Evolutionary conservation across 2,113 vertebrate species (phyloP).

Genomic region (Bagarius yarrelli): DNA sequence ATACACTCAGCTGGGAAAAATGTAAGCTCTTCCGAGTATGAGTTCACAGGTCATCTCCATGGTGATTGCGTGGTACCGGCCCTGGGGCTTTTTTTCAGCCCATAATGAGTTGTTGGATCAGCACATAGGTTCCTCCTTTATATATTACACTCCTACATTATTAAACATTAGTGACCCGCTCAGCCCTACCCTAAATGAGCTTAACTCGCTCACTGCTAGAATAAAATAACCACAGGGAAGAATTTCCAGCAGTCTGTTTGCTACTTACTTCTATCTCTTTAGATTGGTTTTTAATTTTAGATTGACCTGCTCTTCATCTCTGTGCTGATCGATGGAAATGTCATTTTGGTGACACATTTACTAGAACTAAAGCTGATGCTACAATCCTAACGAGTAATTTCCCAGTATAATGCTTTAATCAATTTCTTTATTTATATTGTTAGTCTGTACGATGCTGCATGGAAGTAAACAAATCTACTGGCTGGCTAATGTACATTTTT

Average conservation of each 20-base stretch:
- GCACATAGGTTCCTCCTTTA: conserved; percentile 5
- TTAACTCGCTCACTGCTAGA: conserved; percentile 2
- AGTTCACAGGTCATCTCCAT: conserved; percentile 36
- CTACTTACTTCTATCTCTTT: neutral
- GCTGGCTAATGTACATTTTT: neutral
- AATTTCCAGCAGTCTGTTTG: neutral
- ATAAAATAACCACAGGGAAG: neutral
- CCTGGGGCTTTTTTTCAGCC: conserved; percentile 20
- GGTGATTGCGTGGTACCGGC: conserved; percentile 12
- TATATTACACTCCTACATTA: conserved; percentile 44
- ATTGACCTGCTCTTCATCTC: neutral
- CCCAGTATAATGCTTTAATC: neutral
- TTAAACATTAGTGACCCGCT: conserved; percentile 38
- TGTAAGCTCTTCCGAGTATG: neutral
- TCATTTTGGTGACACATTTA: neutral
- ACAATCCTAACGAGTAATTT: neutral
- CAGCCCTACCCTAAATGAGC: conserved; percentile 29
- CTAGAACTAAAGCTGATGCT: neutral
- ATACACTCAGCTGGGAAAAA: neutral
- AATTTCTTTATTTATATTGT: neutral
- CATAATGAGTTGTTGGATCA: conserved; percentile 29
- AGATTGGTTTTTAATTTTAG: neutral
- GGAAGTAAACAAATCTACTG: neutral
- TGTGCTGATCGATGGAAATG: neutral
- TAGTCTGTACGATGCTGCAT: no score